Evolutionary conservation across 2,888 invertebrate species (phyloP), one percentile per base, ranked within the genome.

Genomic region (Polietes domitor): DNA sequence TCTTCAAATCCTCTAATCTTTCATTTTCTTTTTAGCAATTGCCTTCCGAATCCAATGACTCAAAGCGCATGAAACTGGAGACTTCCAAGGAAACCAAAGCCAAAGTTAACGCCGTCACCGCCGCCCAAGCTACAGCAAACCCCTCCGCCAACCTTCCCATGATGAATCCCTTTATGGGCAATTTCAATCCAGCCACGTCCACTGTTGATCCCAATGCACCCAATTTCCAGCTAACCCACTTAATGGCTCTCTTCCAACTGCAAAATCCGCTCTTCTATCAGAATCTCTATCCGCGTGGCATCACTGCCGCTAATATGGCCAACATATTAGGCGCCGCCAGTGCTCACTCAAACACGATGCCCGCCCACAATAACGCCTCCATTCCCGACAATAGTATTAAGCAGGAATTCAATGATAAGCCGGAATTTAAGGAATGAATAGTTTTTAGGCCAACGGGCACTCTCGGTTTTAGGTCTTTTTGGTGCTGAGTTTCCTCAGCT

Each of bases 221-320:
- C 10, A 91, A 92, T 82, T 89, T 91, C 61, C 91, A 92, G 77
- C 81, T 92, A 58, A 91, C 91, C 0, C 91, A 91, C 75, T 80
- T 91, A 41, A 92, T 91, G 91, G 91, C 91, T 2, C 87, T 91
- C 26, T 91, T 91, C 71, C 91, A 91, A 82, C 80, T 91, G 55
- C 91, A 91, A 83, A 92, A 91, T 85, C 91, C 91, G 37, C 89
- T 92, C 10, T 92, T 91, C 88, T 92, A 91, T 87, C 91, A 92
- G 77, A 91, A 92, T 85, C 88, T 92, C 7, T 92, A 92, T 85
- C 91, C 92, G 0, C 89, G 88, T 7, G 87, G 88, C 32, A 86
- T 88, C 80, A n/a, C 81, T 41, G 86, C 88, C 55, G 86, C 88
- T 1, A 87, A 86, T 75, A 83, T 87, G 85, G 86, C 83, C 55